Conservation (phyloP, 2,113 vertebrate genomes). For the Gallinago undulata region DNA sequence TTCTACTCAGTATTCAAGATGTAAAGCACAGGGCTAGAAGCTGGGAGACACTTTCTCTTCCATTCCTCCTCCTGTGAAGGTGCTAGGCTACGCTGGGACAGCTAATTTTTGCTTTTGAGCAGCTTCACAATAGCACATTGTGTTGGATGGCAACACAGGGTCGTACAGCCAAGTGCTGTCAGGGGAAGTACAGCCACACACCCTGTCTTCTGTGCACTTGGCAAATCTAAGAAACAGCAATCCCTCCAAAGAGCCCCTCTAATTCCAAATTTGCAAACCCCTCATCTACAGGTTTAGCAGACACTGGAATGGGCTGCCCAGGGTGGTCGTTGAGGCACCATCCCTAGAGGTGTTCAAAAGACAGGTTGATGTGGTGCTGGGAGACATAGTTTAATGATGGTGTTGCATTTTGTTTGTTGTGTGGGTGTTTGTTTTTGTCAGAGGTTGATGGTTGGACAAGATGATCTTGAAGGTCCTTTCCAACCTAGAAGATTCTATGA, state of each 20-base stretch:
- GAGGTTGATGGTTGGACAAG: too few species aligned
- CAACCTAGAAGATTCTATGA: too few species aligned
- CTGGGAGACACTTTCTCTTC: not conserved
- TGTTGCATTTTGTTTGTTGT: too few species aligned
- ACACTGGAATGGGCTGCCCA: too few species aligned
- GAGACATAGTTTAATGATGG: too few species aligned
- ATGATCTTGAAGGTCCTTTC: too few species aligned
- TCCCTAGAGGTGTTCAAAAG: too few species aligned
- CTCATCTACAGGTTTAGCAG: too few species aligned
- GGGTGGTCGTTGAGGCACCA: too few species aligned
- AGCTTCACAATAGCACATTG: not conserved
- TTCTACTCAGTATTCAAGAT: not conserved
- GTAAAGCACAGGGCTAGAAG: not conserved
- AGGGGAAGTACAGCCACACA: not conserved
- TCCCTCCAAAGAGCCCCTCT: not conserved
- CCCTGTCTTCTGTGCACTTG: accelerated
- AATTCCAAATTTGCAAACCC: not conserved
- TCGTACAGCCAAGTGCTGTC: not conserved
- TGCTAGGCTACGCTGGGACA: not conserved
- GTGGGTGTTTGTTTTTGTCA: too few species aligned
- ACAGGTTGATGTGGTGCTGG: too few species aligned
- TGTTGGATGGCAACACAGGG: not conserved
- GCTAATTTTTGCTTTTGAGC: not conserved
- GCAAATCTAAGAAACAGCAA: not conserved
- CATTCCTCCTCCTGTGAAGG: not conserved